These are phyloP conservation scores for Sphaerophoria rueppellii DNA, from an alignment of 2,888 invertebrate species.

Conservation along the genomic window DNA sequence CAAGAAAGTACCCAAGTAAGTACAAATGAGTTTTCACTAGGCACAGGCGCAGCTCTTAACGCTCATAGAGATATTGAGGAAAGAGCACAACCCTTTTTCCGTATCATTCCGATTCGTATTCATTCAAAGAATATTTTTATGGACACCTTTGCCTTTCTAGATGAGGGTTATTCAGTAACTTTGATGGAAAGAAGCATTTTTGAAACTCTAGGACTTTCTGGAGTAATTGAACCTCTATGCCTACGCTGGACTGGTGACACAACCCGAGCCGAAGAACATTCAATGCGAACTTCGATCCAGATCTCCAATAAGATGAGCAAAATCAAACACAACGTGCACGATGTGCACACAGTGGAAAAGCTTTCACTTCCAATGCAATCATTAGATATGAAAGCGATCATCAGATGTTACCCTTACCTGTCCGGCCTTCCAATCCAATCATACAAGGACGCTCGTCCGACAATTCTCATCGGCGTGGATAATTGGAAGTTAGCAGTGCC, in stretches of 20 bases:
- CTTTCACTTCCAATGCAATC: background rate
- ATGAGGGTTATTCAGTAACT: constrained; percentile 19
- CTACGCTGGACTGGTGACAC: constrained; percentile 42
- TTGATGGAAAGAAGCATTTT: background rate
- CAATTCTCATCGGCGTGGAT: constrained; percentile 41
- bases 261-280: constrained; percentile 17
- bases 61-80: constrained; percentile 25
- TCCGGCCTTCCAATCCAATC: constrained; percentile 2
- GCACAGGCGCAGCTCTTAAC: constrained; percentile 1
- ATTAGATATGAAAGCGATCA: background rate
- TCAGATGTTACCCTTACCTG: background rate
- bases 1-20: constrained; percentile 14
- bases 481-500: constrained; percentile 48
- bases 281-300: background rate
- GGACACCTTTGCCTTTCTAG: constrained; percentile 39
- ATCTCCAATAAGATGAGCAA: background rate
- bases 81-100: constrained; percentile 3
- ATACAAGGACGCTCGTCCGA: constrained; percentile 27
- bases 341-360: constrained; percentile 36
- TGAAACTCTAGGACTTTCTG: background rate
- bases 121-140: constrained; percentile 16
- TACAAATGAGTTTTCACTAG: constrained; percentile 5
- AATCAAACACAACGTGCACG: constrained; percentile 19
- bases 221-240: background rate
- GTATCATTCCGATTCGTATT: constrained; percentile 21